These are phyloP conservation scores for Spodoptera litura DNA, from an alignment of 1,140 invertebrate species.

Conservation along the genomic window DNA sequence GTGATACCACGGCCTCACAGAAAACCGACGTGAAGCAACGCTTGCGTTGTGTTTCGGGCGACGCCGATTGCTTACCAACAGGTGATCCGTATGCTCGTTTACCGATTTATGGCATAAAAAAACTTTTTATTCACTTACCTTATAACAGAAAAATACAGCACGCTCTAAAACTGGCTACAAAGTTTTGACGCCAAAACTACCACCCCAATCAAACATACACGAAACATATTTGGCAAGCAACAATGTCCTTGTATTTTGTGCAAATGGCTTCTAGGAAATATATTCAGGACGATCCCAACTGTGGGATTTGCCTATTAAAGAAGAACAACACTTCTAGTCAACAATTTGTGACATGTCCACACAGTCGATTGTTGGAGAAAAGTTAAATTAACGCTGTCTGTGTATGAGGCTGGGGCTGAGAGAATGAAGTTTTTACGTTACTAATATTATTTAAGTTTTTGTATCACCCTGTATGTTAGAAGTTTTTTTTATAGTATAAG, in stretches of 20 bases:
- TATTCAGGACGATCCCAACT: background rate
- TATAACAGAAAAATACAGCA: too few species aligned
- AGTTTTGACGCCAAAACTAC: too few species aligned
- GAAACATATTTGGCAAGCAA: background rate
- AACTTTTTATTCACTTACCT: too few species aligned
- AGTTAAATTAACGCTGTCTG: slow-evolving; percentile 22
- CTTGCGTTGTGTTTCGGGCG: too few species aligned
- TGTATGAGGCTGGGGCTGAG: background rate
- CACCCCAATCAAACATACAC: too few species aligned
- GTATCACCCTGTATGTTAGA: background rate
- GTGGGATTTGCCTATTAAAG: slow-evolving; percentile 10
- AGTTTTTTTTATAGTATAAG: too few species aligned
- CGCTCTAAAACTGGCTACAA: too few species aligned
- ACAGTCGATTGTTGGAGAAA: slow-evolving; percentile 11
- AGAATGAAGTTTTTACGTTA: background rate
- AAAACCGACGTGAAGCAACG: too few species aligned
- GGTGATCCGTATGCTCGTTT: too few species aligned
- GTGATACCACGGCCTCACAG: too few species aligned
- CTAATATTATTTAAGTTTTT: background rate
- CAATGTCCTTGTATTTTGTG: background rate
- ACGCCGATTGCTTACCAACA: too few species aligned
- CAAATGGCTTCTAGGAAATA: background rate
- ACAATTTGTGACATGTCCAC: slow-evolving; percentile 17
- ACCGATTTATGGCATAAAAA: too few species aligned
- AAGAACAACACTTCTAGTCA: slow-evolving; percentile 24